phyloP scores from a whole-genome alignment of 2,888 invertebrate genomes.

The Sepiola atlantica region DNA sequence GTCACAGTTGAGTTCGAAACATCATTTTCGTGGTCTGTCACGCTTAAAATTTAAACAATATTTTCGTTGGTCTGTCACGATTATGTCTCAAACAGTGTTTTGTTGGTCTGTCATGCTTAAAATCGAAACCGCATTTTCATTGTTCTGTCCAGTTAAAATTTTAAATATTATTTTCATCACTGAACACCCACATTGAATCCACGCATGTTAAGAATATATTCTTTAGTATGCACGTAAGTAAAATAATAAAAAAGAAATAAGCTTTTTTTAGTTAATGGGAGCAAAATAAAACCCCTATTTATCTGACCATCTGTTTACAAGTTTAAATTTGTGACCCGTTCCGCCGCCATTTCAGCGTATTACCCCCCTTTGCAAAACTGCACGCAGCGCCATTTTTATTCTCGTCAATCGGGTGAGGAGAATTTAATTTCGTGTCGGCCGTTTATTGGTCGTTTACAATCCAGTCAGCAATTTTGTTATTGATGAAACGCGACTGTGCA shows the following conservation, averaged over 20 bases:
- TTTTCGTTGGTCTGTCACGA: too few species aligned
- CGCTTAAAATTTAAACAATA: too few species aligned
- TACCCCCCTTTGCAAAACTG: background rate
- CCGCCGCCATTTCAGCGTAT: background rate
- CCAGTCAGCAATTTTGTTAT: conserved; percentile 2
- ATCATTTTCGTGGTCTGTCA: too few species aligned
- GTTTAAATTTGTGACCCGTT: background rate
- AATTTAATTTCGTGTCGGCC: conserved; percentile 19
- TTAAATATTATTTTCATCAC: too few species aligned
- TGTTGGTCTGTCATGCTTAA: too few species aligned
- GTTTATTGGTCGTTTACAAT: conserved; percentile 21
- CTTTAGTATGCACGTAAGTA: too few species aligned
- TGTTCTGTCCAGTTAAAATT: too few species aligned
- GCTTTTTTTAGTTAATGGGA: background rate
- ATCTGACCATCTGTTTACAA: background rate
- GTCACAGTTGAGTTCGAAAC: too few species aligned
- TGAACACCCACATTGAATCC: too few species aligned
- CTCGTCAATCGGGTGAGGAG: conserved; percentile 15
- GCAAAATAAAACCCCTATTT: background rate
- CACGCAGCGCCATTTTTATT: background rate
- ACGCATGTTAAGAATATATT: too few species aligned
- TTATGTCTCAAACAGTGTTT: too few species aligned
- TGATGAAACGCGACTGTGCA: background rate
- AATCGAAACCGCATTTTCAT: too few species aligned
- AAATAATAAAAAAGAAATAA: background rate